Conservation (phyloP, 2,797 vertebrate genomes). For the Pteronotus mesoamericanus region DNA sequence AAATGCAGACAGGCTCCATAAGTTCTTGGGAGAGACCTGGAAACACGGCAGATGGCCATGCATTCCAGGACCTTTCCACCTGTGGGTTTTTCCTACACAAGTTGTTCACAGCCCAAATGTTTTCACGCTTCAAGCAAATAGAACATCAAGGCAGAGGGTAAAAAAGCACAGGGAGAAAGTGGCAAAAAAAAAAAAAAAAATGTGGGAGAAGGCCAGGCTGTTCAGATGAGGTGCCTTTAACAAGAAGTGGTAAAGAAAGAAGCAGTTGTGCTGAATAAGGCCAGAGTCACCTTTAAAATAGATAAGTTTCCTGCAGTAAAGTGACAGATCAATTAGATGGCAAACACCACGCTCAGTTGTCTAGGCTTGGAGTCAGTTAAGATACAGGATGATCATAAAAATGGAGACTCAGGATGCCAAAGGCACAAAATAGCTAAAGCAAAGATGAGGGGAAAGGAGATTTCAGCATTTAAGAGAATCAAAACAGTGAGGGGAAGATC, state of each 20-base stretch:
- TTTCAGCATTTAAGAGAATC: constrained; percentile 8
- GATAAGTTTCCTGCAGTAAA: background rate
- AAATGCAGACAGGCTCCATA: background rate
- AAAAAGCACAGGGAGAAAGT: background rate
- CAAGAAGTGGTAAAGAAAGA: background rate
- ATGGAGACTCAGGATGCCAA: background rate
- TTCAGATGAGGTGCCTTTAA: background rate
- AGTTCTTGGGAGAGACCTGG: background rate
- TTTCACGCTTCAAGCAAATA: background rate
- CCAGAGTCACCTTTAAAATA: background rate
- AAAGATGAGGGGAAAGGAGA: background rate
- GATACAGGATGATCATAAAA: constrained; percentile 16
- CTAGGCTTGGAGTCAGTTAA: constrained; percentile 21
- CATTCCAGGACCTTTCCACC: background rate
- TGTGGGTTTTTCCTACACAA: background rate
- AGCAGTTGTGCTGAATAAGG: background rate
- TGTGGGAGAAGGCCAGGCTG: background rate
- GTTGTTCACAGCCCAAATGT: background rate
- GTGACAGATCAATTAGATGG: constrained; percentile 26
- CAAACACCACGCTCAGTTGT: background rate
- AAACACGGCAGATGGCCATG: background rate
- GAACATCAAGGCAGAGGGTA: background rate
- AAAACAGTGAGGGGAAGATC: background rate
- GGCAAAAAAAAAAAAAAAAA: too few relatives aligned
- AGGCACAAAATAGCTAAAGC: constrained; percentile 11